Conservation (phyloP, 2,888 invertebrate genomes). For the Spisula subtruncata region DNA sequence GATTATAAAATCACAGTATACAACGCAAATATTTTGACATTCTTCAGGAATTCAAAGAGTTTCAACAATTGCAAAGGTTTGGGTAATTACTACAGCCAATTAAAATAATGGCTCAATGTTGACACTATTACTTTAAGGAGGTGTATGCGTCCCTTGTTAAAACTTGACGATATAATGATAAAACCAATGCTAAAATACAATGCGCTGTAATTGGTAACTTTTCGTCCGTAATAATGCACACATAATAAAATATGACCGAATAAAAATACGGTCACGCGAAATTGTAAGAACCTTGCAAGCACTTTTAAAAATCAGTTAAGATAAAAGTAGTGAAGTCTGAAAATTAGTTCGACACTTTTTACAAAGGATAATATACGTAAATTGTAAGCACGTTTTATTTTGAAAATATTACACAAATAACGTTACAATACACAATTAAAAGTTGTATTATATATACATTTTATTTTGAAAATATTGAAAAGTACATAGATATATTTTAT, state of each 20-base stretch:
- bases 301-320: neutral
- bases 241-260: neutral
- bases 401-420: neutral
- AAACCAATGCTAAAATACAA: neutral
- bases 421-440: too few relatives aligned
- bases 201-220: too few relatives aligned
- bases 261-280: neutral
- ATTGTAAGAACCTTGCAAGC: neutral
- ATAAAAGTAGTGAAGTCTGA: neutral
- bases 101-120: neutral
- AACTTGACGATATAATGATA: neutral
- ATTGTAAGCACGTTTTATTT: neutral
- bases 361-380: neutral
- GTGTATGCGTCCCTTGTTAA: neutral
- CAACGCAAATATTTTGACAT: constrained; percentile 9
- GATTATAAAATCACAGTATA: constrained; percentile 12
- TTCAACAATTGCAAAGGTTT: neutral
- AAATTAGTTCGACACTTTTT: neutral
- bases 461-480: too few relatives aligned
- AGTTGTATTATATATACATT: too few relatives aligned
- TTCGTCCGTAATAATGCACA: neutral
- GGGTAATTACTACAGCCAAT: neutral
- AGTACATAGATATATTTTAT: neutral
- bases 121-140: neutral
- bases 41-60: neutral